Conservation (phyloP, 1,140 invertebrate genomes). For the Heliothis virescens region DNA sequence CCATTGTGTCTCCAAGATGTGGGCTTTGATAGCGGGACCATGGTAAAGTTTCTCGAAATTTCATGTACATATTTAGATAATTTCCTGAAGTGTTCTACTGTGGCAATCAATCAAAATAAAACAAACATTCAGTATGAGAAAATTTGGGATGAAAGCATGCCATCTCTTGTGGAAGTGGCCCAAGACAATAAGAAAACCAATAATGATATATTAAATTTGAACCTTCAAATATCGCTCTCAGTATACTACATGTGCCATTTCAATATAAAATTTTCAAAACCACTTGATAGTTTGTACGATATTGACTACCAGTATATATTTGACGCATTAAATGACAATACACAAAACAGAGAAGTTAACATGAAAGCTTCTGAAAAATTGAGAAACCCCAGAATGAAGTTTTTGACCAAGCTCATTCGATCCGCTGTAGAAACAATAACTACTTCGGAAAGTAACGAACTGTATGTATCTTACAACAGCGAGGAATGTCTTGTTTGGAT, state of each 20-base stretch:
- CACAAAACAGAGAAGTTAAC: constrained; percentile 66
- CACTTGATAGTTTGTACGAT: constrained; percentile 93
- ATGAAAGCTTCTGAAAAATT: constrained; percentile 80
- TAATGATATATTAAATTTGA: constrained; percentile 91
- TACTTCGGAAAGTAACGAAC: constrained; percentile 68
- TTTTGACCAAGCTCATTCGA: constrained; percentile 89
- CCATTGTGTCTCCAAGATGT: constrained; percentile 91
- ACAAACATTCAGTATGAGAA: constrained; percentile 88
- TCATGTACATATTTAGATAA: constrained; percentile 91
- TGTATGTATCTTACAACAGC: constrained; percentile 78
- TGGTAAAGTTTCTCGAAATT: constrained; percentile 90
- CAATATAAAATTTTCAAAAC: constrained; percentile 90
- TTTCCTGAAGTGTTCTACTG: constrained; percentile 89
- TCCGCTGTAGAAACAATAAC: constrained; percentile 88
- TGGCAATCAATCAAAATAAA: constrained; percentile 80
- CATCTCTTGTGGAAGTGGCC: constrained; percentile 92
- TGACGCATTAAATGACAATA: constrained; percentile 74
- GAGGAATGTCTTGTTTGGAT: constrained; percentile 89
- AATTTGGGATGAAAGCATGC: constrained; percentile 89
- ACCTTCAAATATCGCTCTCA: constrained; percentile 91
- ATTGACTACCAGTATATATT: constrained; percentile 79
- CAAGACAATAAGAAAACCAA: constrained; percentile 91
- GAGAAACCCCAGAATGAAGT: constrained; percentile 87
- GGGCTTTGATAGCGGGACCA: constrained; percentile 90
- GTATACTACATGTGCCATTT: constrained; percentile 93